Conservation (phyloP, 2,888 invertebrate genomes). For the Drosophila suboccidentalis region DNA sequence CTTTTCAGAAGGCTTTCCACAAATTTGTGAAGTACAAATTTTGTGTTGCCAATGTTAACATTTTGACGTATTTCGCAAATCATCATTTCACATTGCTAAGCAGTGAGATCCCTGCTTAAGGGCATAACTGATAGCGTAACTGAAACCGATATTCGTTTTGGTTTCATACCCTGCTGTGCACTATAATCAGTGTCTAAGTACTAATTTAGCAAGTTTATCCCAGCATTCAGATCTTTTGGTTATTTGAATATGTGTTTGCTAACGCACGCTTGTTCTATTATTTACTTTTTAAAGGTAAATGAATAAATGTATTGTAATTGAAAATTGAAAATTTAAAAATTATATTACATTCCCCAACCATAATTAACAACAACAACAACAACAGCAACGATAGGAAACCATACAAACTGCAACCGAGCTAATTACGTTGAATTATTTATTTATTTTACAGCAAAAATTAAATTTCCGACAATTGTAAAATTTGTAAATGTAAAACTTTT, state of each 20-base stretch:
- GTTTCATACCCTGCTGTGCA: too few species aligned
- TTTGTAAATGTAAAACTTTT: constrained; percentile 45
- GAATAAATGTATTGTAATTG: constrained; percentile 16
- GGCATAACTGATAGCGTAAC: too few species aligned
- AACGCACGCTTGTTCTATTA: not conserved
- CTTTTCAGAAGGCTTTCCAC: too few species aligned
- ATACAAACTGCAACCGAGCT: constrained; percentile 26
- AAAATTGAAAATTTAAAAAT: constrained; percentile 15
- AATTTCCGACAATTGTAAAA: constrained; percentile 48
- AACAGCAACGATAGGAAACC: constrained; percentile 8
- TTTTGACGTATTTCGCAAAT: too few species aligned
- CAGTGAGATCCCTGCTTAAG: too few species aligned
- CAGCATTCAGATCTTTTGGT: not conserved
- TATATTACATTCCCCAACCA: constrained; percentile 6
- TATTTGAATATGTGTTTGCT: not conserved
- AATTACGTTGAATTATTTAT: constrained; percentile 48
- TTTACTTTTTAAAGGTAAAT: constrained; percentile 3
- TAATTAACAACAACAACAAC: not conserved
- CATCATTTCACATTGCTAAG: too few species aligned
- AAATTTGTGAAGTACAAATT: too few species aligned
- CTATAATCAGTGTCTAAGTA: too few species aligned
- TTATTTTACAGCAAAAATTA: constrained; percentile 47
- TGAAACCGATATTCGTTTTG: too few species aligned
- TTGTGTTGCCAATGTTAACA: too few species aligned
- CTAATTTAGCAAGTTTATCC: too few species aligned